Evolutionary conservation across 2,888 invertebrate species (phyloP).

Genomic region (Sphaeridia pumilis): DNA sequence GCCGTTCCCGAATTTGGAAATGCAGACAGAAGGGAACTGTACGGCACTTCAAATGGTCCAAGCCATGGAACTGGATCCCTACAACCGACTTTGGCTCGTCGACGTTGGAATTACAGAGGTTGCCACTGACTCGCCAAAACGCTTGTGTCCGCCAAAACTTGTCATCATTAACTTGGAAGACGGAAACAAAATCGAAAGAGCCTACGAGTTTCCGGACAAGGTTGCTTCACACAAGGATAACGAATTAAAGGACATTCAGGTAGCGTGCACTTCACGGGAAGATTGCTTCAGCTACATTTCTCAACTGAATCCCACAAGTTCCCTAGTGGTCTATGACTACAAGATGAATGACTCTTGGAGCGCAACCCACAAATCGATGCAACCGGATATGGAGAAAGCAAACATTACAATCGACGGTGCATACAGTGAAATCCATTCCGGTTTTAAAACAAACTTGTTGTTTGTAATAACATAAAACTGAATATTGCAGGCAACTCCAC

Average conservation of each 20-base stretch:
- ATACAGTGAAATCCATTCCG: too few species aligned
- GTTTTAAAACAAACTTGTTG: too few species aligned
- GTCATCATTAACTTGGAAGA: conserved; percentile 14
- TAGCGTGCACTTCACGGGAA: conserved; percentile 9
- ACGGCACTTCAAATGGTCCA: conserved; percentile 60
- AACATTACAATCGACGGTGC: conserved; percentile 13
- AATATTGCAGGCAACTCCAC: background rate
- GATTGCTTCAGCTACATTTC: conserved; percentile 20
- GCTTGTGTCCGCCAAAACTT: conserved; percentile 18
- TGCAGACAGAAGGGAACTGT: conserved; percentile 52
- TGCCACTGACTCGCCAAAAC: conserved; percentile 37
- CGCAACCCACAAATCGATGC: conserved; percentile 15
- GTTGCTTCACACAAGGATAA: conserved; percentile 14
- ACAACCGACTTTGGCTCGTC: conserved; percentile 48
- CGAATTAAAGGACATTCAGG: conserved; percentile 18
- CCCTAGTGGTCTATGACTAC: conserved; percentile 45
- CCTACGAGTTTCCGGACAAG: conserved; percentile 18
- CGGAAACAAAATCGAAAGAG: conserved; percentile 7
- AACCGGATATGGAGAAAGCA: conserved; percentile 6
- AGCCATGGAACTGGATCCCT: conserved; percentile 54
- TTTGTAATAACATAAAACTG: too few species aligned
- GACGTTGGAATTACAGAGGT: conserved; percentile 56
- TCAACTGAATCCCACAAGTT: conserved; percentile 43
- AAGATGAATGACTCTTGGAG: conserved; percentile 14
- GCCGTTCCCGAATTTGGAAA: conserved; percentile 60